phyloP scores from a whole-genome alignment of 2,797 vertebrate species.

The Podargus strigoides region DNA sequence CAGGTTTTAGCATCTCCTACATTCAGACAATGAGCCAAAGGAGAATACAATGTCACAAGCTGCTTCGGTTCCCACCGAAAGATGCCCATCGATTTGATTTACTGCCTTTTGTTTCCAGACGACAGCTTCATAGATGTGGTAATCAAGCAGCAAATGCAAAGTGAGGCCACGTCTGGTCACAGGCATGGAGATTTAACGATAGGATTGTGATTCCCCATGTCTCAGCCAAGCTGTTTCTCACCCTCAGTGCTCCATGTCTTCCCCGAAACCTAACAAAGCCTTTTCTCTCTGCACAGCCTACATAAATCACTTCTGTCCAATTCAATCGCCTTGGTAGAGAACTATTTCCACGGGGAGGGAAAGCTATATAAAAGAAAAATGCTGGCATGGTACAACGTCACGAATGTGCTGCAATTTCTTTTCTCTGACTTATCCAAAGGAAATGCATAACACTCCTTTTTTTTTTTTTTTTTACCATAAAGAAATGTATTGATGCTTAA shows the following conservation, averaged over 20 bases:
- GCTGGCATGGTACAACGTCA: neutral
- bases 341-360: conserved; percentile 27
- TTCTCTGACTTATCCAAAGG: neutral
- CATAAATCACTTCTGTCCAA: conserved; percentile 54
- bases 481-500: neutral
- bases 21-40: neutral
- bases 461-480: neutral
- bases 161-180: neutral
- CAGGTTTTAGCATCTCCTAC: neutral
- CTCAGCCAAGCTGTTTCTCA: conserved; percentile 37
- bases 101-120: conserved; percentile 18
- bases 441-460: neutral
- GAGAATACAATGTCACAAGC: neutral
- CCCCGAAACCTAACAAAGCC: conserved; percentile 44
- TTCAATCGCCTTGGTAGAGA: conserved; percentile 21
- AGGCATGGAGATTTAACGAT: conserved; percentile 38
- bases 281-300: neutral
- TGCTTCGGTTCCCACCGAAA: neutral
- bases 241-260: neutral
- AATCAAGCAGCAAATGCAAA: conserved; percentile 43
- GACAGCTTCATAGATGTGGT: neutral
- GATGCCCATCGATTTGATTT: conserved; percentile 25
- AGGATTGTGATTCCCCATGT: neutral
- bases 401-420: neutral
- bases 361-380: neutral